phyloP scores from a whole-genome alignment of 2,113 vertebrate genomes.

The Corydoras maculifer region DNA sequence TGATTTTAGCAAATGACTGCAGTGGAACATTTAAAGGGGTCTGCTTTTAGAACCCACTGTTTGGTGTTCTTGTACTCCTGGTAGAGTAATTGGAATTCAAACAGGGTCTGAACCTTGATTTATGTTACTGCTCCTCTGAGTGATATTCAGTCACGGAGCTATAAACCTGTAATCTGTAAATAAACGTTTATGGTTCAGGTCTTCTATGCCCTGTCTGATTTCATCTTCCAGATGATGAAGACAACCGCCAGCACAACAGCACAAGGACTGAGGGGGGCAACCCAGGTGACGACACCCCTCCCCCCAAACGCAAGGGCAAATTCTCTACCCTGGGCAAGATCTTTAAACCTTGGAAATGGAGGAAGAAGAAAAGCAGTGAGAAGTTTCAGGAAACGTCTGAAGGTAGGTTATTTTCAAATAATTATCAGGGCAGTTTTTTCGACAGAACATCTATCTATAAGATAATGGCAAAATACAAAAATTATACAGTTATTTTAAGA shows the following conservation, averaged over 20 bases:
- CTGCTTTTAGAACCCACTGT: no score
- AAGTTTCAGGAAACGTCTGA: conserved; percentile 94
- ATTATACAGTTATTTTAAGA: no score
- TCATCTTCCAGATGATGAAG: conserved; percentile 68
- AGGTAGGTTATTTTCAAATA: conserved; percentile 60
- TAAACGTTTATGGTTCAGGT: no score
- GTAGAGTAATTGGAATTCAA: background rate
- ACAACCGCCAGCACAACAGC: conserved; percentile 73
- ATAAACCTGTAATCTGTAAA: background rate
- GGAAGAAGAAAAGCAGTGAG: conserved; percentile 97
- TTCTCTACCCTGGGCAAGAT: conserved; percentile 93
- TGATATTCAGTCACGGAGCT: background rate
- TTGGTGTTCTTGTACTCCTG: background rate
- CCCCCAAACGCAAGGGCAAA: conserved; percentile 92
- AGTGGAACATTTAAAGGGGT: no score
- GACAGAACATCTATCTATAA: no score
- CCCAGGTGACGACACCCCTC: conserved; percentile 77
- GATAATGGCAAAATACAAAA: no score
- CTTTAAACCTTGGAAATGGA: conserved; percentile 99
- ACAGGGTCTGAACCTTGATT: no score
- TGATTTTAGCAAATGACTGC: no score
- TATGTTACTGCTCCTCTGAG: background rate
- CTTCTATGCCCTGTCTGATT: background rate
- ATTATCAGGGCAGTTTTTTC: no score
- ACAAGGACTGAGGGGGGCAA: conserved; percentile 73